phyloP scores from a whole-genome alignment of 2,888 invertebrate species.

The Orthosia cruda region DNA sequence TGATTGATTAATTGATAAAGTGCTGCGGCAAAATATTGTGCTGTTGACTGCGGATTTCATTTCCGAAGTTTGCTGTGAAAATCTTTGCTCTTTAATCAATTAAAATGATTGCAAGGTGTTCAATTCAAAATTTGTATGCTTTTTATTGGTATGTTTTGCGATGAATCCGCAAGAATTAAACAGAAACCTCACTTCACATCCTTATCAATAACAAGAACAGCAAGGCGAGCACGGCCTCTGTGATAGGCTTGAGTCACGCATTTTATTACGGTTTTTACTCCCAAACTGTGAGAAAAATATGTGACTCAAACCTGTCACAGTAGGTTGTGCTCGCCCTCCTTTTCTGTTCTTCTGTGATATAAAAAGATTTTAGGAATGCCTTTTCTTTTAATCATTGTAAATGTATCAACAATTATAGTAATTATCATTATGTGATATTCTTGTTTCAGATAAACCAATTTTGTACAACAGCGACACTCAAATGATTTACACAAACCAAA shows the following conservation, averaged over 20 bases:
- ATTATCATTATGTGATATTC: background rate
- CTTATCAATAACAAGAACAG: background rate
- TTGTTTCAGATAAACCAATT: constrained; percentile 85
- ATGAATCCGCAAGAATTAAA: background rate
- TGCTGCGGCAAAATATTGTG: background rate
- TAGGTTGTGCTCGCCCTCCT: too few relatives aligned
- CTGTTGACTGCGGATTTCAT: constrained; percentile 7
- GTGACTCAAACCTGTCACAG: too few relatives aligned
- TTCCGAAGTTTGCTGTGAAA: background rate
- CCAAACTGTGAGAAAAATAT: too few relatives aligned
- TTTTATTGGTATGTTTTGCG: background rate
- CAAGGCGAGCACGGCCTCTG: too few relatives aligned
- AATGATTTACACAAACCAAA: constrained; percentile 73
- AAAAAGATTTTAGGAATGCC: background rate
- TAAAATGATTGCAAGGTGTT: background rate
- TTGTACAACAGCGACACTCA: constrained; percentile 78
- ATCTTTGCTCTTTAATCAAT: background rate
- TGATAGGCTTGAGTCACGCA: too few relatives aligned
- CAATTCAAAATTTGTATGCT: background rate
- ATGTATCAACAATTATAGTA: background rate
- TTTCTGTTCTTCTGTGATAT: background rate
- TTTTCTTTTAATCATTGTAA: background rate
- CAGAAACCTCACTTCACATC: background rate
- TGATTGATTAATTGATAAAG: constrained; percentile 17
- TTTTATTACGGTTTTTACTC: too few relatives aligned